Conservation (phyloP, 2,797 vertebrate species). For the Tympanoctomys barrerae region DNA sequence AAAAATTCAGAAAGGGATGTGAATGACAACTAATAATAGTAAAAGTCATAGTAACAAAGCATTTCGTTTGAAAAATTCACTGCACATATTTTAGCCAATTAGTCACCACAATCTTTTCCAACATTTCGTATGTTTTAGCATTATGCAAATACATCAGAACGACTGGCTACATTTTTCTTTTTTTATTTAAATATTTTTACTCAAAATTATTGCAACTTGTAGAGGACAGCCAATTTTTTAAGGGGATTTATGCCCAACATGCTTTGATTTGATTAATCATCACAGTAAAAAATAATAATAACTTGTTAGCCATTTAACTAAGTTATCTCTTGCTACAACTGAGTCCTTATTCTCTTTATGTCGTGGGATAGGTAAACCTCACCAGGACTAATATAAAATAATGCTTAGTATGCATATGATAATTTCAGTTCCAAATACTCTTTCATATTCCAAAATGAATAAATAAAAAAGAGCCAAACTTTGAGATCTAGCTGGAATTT, state of each 20-base stretch:
- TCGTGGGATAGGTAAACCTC: background rate
- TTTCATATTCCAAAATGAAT: conserved; percentile 30
- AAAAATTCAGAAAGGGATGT: conserved; percentile 39
- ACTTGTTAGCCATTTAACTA: conserved; percentile 12
- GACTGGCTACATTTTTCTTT: conserved; percentile 42
- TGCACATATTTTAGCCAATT: conserved; percentile 18
- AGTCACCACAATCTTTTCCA: background rate
- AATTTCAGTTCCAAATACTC: conserved; percentile 24
- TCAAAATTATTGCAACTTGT: conserved; percentile 57
- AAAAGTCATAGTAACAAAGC: conserved; percentile 35
- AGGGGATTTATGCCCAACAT: background rate
- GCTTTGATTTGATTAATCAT: conserved; percentile 55
- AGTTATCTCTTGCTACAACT: background rate
- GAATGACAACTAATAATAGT: background rate
- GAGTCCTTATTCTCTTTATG: background rate
- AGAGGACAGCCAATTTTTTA: conserved; percentile 33
- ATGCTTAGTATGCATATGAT: background rate
- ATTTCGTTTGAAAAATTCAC: background rate
- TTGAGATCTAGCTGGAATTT: conserved; percentile 10
- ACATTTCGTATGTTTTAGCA: conserved; percentile 41
- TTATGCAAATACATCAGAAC: conserved; percentile 33
- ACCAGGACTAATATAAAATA: conserved; percentile 51
- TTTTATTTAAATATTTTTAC: conserved; percentile 54
- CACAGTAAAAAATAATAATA: background rate
- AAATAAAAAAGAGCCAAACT: conserved; percentile 53